phyloP scores from a whole-genome alignment of 2,797 vertebrate species.

The Pangasius djambal region DNA sequence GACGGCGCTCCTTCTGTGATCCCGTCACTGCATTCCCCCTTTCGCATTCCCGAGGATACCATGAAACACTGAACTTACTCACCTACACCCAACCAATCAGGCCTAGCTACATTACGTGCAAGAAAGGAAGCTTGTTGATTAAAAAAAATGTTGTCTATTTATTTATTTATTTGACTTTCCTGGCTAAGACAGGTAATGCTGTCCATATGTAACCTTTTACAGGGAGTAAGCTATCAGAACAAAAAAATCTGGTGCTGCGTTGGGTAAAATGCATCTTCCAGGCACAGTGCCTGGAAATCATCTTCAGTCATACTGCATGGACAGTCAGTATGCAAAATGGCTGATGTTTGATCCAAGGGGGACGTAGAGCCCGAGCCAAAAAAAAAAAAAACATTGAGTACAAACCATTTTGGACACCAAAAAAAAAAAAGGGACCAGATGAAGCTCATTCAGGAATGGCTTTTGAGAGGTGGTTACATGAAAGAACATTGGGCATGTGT shows the following conservation, averaged over 20 bases:
- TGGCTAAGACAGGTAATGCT: slow-evolving; percentile 40
- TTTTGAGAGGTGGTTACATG: slow-evolving; percentile 17
- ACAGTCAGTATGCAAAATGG: slow-evolving; percentile 41
- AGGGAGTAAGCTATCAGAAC: slow-evolving; percentile 54
- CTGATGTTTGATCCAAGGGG: slow-evolving; percentile 34
- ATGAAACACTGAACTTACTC: slow-evolving; percentile 45
- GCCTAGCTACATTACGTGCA: slow-evolving; percentile 48
- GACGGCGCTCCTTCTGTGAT: neutral
- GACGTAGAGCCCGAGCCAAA: slow-evolving; percentile 40
- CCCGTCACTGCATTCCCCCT: slow-evolving; percentile 7
- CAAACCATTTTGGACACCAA: slow-evolving; percentile 64
- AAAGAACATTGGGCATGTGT: slow-evolving; percentile 32
- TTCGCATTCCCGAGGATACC: slow-evolving; percentile 40
- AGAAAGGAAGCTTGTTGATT: slow-evolving; percentile 37
- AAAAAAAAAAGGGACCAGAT: slow-evolving; percentile 53
- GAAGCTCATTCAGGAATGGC: slow-evolving; percentile 48
- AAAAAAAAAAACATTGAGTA: slow-evolving; percentile 44
- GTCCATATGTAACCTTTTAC: slow-evolving; percentile 46
- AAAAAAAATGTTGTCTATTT: slow-evolving; percentile 34
- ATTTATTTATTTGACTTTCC: slow-evolving; percentile 68
- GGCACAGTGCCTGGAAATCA: slow-evolving; percentile 15
- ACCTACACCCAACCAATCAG: slow-evolving; percentile 50
- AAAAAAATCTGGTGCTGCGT: slow-evolving; percentile 42
- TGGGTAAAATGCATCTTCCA: slow-evolving; percentile 43
- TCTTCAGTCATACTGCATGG: slow-evolving; percentile 40